Conservation (phyloP, 1,140 invertebrate species). For the Zophobas atratus region DNA sequence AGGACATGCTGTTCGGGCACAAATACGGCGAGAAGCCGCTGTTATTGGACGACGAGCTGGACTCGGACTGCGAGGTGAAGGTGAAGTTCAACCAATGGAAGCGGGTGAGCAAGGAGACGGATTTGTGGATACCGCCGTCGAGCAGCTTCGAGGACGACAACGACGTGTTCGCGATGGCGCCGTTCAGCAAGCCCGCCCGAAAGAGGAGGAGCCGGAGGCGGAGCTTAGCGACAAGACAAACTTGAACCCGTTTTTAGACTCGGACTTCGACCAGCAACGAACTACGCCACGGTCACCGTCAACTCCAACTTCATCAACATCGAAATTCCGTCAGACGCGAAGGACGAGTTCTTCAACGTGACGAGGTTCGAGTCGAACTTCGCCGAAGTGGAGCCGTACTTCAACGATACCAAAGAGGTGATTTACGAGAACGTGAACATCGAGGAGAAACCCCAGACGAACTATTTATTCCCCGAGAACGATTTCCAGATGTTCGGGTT, state of each 20-base stretch:
- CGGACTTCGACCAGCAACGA: conserved; percentile 50
- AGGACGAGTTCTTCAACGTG: not conserved
- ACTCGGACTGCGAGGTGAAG: conserved; percentile 73
- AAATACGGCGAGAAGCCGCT: conserved; percentile 86
- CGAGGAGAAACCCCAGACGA: not conserved
- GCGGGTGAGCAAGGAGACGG: conserved; percentile 57
- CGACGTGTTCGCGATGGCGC: conserved; percentile 84
- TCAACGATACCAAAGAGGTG: conserved; percentile 52
- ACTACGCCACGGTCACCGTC: conserved; percentile 58
- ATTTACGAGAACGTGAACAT: conserved; percentile 52
- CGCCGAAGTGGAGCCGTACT: conserved; percentile 57
- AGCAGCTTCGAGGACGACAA: conserved; percentile 67
- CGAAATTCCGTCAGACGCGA: conserved; percentile 51
- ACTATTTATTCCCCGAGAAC: not conserved
- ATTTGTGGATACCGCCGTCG: conserved; percentile 63
- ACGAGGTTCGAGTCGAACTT: conserved; percentile 52
- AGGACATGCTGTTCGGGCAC: conserved; percentile 78
- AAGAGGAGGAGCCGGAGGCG: not conserved
- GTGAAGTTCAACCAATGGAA: conserved; percentile 63
- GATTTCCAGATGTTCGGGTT: conserved; percentile 13
- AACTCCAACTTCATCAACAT: conserved; percentile 56
- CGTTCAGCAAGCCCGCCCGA: conserved; percentile 73
- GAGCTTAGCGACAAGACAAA: not conserved
- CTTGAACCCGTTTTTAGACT: conserved; percentile 59
- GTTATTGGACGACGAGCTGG: conserved; percentile 84